phyloP scores from a whole-genome alignment of 2,888 invertebrate species.

The Eubasilissa splendida region DNA sequence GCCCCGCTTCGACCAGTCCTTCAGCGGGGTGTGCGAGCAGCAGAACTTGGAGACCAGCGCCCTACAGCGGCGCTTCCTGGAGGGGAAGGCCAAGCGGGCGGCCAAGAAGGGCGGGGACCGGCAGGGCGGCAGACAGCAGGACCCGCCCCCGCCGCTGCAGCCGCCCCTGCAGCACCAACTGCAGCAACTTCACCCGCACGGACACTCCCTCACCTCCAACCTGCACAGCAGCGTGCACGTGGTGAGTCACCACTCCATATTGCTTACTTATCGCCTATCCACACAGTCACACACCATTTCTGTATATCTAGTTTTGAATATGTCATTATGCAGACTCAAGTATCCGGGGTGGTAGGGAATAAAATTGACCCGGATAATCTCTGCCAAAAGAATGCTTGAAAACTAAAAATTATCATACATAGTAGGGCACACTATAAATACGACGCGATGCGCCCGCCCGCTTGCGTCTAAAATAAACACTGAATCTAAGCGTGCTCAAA shows the following conservation, averaged over 20 bases:
- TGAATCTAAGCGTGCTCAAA: no score
- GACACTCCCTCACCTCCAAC: conserved; percentile 70
- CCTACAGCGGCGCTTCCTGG: conserved; percentile 90
- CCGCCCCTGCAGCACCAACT: conserved; percentile 64
- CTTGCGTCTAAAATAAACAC: no score
- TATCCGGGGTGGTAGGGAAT: no score
- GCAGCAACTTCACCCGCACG: conserved; percentile 65
- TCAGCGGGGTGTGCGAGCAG: conserved; percentile 90
- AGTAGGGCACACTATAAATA: no score
- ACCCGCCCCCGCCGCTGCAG: conserved; percentile 61
- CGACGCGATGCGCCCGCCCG: no score
- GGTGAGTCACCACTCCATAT: conserved; percentile 69
- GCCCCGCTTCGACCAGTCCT: conserved; percentile 90
- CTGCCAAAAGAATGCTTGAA: no score
- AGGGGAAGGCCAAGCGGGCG: conserved; percentile 90
- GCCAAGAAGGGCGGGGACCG: conserved; percentile 82
- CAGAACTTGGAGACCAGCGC: conserved; percentile 91
- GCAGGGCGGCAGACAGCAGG: conserved; percentile 62
- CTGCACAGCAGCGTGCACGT: conserved; percentile 85
- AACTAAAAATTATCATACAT: no score
- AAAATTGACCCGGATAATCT: no score
- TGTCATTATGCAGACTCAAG: no score
- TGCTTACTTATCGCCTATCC: no score
- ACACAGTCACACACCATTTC: no score
- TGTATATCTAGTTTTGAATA: no score